These are phyloP conservation scores for Apomyelois bistriatella DNA, from an alignment of 2,888 invertebrate genomes.

Conservation along the genomic window DNA sequence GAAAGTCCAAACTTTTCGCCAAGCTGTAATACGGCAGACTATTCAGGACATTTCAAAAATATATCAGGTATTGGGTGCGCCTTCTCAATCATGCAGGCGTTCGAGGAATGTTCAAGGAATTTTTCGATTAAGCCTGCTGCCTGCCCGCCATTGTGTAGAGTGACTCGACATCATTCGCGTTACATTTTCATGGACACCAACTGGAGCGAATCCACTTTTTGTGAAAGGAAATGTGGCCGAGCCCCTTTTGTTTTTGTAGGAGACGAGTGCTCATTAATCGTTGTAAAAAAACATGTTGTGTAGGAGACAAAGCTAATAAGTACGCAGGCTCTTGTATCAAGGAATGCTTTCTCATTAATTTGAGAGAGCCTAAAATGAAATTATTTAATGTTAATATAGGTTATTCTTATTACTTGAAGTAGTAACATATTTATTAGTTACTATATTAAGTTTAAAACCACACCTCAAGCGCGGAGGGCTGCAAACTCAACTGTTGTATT, in stretches of 20 bases:
- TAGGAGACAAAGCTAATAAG: background rate
- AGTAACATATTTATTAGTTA: too few species aligned
- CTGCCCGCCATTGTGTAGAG: conserved; percentile 16
- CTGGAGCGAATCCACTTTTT: conserved; percentile 6
- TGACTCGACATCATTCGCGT: conserved; percentile 15
- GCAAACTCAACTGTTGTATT: too few species aligned
- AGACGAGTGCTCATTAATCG: background rate
- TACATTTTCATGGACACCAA: conserved; percentile 12
- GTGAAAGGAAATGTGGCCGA: background rate
- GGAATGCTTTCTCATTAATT: too few species aligned
- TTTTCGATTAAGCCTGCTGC: conserved; percentile 30
- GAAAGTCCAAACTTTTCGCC: background rate
- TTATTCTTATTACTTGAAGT: too few species aligned
- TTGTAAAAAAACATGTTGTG: background rate
- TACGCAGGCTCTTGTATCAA: too few species aligned
- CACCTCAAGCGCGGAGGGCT: too few species aligned
- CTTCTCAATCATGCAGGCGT: conserved; percentile 29
- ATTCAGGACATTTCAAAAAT: conserved; percentile 18
- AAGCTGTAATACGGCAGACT: background rate
- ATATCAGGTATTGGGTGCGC: conserved; percentile 18
- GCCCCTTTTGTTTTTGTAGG: background rate
- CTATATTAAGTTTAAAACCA: too few species aligned
- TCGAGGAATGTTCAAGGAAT: conserved; percentile 25
- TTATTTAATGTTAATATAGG: too few species aligned
- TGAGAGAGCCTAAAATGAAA: too few species aligned